Evolutionary conservation across 2,113 vertebrate genomes (phyloP), one percentile per base, ranked within the genome.

Genomic region (Thalassarche chlororhynchos): DNA sequence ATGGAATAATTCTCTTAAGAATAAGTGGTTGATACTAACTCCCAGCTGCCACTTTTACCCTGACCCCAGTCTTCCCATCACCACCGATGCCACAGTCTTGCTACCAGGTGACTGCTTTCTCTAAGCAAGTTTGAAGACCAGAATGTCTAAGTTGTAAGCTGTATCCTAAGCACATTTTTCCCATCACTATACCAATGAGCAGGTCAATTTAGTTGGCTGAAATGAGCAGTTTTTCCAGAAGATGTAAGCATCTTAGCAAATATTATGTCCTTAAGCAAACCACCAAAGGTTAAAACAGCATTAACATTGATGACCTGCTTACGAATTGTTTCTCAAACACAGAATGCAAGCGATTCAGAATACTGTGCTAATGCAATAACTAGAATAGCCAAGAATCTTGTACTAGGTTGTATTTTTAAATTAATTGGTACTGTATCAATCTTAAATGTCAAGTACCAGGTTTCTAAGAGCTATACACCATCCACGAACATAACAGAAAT

Each of bases 341-440:
- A 84, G 55, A 78, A 87, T 25, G 40, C 64, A 75, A 94, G 87
- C 11, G 25, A 84, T 85, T 96, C 95, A 95, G 77, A 68, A 93
- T 89, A 81, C 92, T 94, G 29, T 90, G 57, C 90, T 96, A 95
- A 92, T 97, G 95, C 92, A 96, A 71, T 98, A 95, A 95, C 76
- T 51, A 80, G 47, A 94, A 94, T 60, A 95, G 51, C 58, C 83
- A 61, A 40, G 64, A 96, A 96, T 87, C n/a, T 58, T 77, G 40
- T 23, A 66, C 26, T 78, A 81, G 36, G 62, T 55, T 93, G 84
- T 90, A 80, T 84, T 66, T 92, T 96, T 82, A 61, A 87, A 88
- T 70, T 94, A 96, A 97, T 94, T 74, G 61, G 24, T 64, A 77
- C 51, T 66, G 36, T 68, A 89, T 92, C 92, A 38, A 95, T 88